Conservation (phyloP, 2,797 vertebrate genomes). For the Amazona ochrocephala region DNA sequence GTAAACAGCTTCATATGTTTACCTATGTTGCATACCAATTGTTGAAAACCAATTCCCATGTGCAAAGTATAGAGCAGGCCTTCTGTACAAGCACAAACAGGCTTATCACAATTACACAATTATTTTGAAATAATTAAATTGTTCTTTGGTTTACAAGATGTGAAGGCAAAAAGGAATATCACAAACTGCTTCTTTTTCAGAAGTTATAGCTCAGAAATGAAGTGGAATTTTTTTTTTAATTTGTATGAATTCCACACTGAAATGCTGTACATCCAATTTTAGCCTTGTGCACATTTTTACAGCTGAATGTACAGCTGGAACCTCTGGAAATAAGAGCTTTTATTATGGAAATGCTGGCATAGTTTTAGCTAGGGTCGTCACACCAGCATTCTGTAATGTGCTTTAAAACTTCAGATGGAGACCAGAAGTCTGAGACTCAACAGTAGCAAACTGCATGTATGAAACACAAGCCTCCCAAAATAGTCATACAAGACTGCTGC, state of each 20-base stretch:
- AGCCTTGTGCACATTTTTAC: slow-evolving; percentile 36
- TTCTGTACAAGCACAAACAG: neutral
- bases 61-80: neutral
- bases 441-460: slow-evolving; percentile 9
- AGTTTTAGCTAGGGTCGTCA: slow-evolving; percentile 24
- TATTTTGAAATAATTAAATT: neutral
- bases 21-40: neutral
- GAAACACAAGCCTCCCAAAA: neutral
- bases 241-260: slow-evolving; percentile 32
- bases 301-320: slow-evolving; percentile 30
- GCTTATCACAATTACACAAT: neutral
- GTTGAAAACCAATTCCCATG: neutral
- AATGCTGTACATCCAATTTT: slow-evolving; percentile 37
- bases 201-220: neutral
- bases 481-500: neutral
- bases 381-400: neutral
- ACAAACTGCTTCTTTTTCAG: neutral
- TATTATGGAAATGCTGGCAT: slow-evolving; percentile 65
- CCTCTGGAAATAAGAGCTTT: slow-evolving; percentile 52
- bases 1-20: neutral
- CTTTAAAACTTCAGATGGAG: slow-evolving; percentile 61
- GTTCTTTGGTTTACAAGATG: neutral
- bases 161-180: neutral
- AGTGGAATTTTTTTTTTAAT: neutral
- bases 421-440: slow-evolving; percentile 58